These are phyloP conservation scores for Actias luna DNA, from an alignment of 2,888 invertebrate genomes.

Conservation along the genomic window DNA sequence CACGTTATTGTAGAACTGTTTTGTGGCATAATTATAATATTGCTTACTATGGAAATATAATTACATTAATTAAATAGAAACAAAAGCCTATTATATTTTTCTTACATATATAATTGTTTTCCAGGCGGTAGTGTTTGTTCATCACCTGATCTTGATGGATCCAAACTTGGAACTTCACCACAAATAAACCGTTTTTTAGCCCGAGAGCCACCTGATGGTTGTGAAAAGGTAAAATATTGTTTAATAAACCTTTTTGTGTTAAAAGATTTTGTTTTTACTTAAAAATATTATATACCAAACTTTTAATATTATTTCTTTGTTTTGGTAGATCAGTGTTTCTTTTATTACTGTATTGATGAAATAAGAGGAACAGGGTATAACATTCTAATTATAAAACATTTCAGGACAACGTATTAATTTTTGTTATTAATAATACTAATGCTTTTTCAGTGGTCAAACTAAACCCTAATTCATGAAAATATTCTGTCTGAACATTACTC, in stretches of 20 bases:
- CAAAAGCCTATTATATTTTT: background rate
- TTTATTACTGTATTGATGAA: no score
- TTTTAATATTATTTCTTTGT: background rate
- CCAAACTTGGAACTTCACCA: slow-evolving; percentile 89
- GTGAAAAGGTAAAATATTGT: slow-evolving; percentile 84
- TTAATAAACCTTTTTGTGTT: background rate
- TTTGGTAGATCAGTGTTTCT: no score
- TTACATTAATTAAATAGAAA: background rate
- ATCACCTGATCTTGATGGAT: slow-evolving; percentile 87
- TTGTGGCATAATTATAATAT: background rate
- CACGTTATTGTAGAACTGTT: background rate
- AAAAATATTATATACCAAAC: no score
- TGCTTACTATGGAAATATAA: background rate
- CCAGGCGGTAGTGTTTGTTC: slow-evolving; percentile 88
- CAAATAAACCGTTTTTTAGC: slow-evolving; percentile 93
- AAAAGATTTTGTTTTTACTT: no score
- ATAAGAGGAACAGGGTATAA: no score
- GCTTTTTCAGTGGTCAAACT: no score
- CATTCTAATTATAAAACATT: no score
- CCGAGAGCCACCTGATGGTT: slow-evolving; percentile 94
- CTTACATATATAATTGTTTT: slow-evolving; percentile 2
- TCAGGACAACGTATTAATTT: no score
- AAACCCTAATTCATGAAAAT: no score
- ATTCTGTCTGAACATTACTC: no score
- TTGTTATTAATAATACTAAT: no score